These are phyloP conservation scores for Pollenia griseotomentosa DNA, from an alignment of 2,888 invertebrate species.

Conservation along the genomic window DNA sequence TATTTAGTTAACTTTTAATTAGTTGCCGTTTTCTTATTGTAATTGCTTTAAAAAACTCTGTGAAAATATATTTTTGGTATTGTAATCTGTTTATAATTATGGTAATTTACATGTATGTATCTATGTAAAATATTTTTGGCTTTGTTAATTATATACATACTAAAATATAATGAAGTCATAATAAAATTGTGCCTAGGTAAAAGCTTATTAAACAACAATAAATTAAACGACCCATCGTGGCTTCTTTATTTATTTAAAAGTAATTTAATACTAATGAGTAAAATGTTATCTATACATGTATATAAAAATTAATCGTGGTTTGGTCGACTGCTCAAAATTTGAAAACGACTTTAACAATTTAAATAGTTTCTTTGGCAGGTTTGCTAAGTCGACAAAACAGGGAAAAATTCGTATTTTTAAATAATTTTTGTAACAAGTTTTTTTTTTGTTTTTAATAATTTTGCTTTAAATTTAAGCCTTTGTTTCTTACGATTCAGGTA, in stretches of 20 bases:
- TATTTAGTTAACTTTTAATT: neutral
- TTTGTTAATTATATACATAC: neutral
- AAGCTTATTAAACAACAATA: neutral
- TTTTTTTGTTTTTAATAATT: too few relatives aligned
- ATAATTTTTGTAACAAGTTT: too few relatives aligned
- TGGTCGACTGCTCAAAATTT: too few relatives aligned
- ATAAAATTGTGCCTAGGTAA: too few relatives aligned
- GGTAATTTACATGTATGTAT: constrained; percentile 1
- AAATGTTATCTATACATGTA: too few relatives aligned
- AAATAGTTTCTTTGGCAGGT: too few relatives aligned
- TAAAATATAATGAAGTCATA: neutral
- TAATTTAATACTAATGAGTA: constrained; percentile 20
- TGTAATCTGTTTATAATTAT: constrained; percentile 37
- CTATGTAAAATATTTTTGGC: neutral
- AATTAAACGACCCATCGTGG: neutral
- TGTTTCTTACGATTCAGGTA: too few relatives aligned
- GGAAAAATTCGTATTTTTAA: too few relatives aligned
- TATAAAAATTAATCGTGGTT: too few relatives aligned
- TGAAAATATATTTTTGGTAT: constrained; percentile 5
- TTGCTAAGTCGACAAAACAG: too few relatives aligned
- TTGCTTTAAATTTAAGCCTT: too few relatives aligned
- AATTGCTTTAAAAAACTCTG: neutral
- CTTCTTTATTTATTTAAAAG: constrained; percentile 13
- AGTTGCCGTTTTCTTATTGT: neutral
- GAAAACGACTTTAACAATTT: too few relatives aligned